phyloP scores from a whole-genome alignment of 1,140 invertebrate genomes.

The Zelostemma sp. region DNA sequence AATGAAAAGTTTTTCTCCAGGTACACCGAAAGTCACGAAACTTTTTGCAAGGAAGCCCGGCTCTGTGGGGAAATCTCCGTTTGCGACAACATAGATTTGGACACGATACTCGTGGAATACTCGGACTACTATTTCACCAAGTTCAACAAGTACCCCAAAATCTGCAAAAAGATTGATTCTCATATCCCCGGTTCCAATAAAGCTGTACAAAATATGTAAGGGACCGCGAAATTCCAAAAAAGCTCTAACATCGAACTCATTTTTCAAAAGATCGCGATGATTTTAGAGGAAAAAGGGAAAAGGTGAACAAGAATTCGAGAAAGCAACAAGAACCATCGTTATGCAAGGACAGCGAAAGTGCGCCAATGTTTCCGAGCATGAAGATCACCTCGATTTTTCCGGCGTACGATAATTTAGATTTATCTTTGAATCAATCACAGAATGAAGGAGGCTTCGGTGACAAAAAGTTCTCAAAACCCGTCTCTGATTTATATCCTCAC shows the following conservation, averaged over 20 bases:
- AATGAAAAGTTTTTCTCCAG: constrained; percentile 51
- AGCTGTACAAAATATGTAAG: constrained; percentile 40
- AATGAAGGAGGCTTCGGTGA: constrained; percentile 21
- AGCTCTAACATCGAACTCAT: not conserved
- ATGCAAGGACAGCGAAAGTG: constrained; percentile 25
- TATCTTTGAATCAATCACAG: constrained; percentile 16
- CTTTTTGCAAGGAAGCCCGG: constrained; percentile 78
- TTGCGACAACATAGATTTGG: constrained; percentile 93
- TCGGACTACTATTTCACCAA: constrained; percentile 87
- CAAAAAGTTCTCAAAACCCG: constrained; percentile 60
- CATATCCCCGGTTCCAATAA: constrained; percentile 16
- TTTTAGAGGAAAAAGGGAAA: constrained; percentile 39
- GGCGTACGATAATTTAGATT: constrained; percentile 12
- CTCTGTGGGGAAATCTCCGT: constrained; percentile 78
- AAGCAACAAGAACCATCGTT: constrained; percentile 28
- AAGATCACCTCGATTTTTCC: constrained; percentile 46
- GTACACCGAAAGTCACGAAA: constrained; percentile 74
- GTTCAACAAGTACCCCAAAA: constrained; percentile 87
- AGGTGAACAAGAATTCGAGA: constrained; percentile 23
- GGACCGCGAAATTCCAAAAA: constrained; percentile 8
- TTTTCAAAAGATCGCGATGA: not conserved
- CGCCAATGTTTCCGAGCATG: constrained; percentile 25
- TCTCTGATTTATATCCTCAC: constrained; percentile 62
- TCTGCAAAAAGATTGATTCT: constrained; percentile 74
- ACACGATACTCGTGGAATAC: constrained; percentile 89